Evolutionary conservation across 2,888 invertebrate species (phyloP).

Genomic region (Sisyra terminalis): DNA sequence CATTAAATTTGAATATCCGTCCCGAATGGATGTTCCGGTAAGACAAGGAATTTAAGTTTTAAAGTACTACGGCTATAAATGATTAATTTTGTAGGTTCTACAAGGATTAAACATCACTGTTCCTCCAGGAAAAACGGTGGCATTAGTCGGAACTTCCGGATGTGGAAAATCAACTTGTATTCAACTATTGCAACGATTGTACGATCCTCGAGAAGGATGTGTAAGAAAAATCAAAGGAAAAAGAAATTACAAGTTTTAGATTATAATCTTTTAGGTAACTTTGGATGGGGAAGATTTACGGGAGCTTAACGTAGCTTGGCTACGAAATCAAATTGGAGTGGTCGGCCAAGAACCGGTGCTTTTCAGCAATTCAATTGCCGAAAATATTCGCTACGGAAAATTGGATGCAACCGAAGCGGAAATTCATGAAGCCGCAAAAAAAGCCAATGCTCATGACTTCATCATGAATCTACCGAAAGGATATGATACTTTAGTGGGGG

Average conservation of each 20-base stretch:
- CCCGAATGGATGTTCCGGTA: conserved; percentile 56
- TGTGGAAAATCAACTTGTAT: conserved; percentile 67
- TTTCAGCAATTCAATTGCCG: conserved; percentile 67
- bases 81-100: conserved; percentile 30
- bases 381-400: conserved; percentile 75
- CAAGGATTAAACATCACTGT: conserved; percentile 48
- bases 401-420: conserved; percentile 44
- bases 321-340: conserved; percentile 65
- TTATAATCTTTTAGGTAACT: conserved; percentile 27
- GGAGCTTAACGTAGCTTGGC: conserved; percentile 60
- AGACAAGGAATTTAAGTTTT: conserved; percentile 20
- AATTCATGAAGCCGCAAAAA: conserved; percentile 50
- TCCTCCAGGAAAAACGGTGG: conserved; percentile 56
- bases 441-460: conserved; percentile 64
- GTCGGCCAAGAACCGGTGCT: conserved; percentile 85
- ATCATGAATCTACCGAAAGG: conserved; percentile 55
- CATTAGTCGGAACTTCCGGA: conserved; percentile 55
- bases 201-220: conserved; percentile 48
- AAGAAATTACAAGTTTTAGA: background rate
- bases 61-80: background rate
- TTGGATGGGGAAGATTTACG: conserved; percentile 53
- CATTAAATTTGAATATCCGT: conserved; percentile 68
- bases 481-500: conserved; percentile 70
- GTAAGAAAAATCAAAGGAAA: conserved; percentile 28
- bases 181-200: conserved; percentile 56